phyloP scores from a whole-genome alignment of 1,140 invertebrate species.

The Anastrepha ludens region DNA sequence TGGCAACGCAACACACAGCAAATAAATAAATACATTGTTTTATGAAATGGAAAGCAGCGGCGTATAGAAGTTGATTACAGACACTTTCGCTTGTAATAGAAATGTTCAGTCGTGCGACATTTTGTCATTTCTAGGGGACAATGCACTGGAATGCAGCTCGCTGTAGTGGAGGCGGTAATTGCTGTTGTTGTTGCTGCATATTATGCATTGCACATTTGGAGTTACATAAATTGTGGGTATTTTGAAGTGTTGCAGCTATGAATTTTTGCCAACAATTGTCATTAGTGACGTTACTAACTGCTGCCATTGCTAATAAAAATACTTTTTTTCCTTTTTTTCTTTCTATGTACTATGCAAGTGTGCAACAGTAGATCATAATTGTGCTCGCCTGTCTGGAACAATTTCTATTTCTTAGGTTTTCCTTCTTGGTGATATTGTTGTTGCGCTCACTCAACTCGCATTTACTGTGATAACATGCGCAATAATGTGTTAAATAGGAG shows the following conservation, averaged over 20 bases:
- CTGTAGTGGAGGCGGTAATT: not conserved
- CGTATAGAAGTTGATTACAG: not conserved
- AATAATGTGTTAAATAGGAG: slow-evolving; percentile 35
- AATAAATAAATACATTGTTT: not conserved
- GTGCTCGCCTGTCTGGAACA: slow-evolving; percentile 1
- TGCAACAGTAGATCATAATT: not conserved
- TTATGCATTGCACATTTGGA: slow-evolving; percentile 5
- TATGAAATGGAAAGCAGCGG: slow-evolving; percentile 40
- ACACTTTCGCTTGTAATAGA: slow-evolving; percentile 43
- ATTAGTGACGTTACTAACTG: not conserved
- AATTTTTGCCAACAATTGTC: slow-evolving; percentile 35
- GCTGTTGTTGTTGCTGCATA: not conserved
- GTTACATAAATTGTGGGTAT: slow-evolving; percentile 2
- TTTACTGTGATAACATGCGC: not conserved
- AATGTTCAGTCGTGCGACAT: not conserved
- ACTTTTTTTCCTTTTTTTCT: not conserved
- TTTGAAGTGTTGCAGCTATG: slow-evolving; percentile 6
- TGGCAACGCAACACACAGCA: not conserved
- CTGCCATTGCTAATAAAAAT: not conserved
- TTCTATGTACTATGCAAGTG: not conserved
- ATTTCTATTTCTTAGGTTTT: slow-evolving; percentile 1
- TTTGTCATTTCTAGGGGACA: slow-evolving; percentile 34
- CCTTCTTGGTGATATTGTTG: not conserved
- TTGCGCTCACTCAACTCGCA: not conserved
- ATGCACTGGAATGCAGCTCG: not conserved